Evolutionary conservation across 2,888 invertebrate species (phyloP).

Genomic region (Isotomurus palustris): DNA sequence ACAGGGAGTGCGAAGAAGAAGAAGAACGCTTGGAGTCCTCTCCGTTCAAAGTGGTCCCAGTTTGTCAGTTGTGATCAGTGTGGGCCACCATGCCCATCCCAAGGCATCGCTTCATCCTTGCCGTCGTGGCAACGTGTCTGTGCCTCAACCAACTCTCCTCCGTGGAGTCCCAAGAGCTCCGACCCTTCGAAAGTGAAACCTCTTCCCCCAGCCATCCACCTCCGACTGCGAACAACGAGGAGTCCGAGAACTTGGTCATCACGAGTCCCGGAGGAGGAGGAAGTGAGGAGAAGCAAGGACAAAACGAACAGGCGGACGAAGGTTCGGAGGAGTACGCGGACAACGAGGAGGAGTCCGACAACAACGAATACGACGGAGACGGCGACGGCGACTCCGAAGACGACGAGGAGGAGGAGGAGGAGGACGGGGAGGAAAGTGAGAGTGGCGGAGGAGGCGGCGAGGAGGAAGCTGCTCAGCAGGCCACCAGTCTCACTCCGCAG

Average conservation of each 20-base stretch:
- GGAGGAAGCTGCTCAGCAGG: constrained; percentile 29
- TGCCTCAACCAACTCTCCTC: constrained; percentile 21
- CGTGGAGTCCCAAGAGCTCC: constrained; percentile 8
- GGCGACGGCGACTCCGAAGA: constrained; percentile 12
- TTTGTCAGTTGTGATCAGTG: constrained; percentile 7
- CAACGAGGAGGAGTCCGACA: constrained; percentile 11
- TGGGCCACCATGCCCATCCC: constrained; percentile 32
- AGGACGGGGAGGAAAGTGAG: constrained; percentile 15
- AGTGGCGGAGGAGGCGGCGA: constrained; percentile 1
- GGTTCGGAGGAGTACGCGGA: constrained; percentile 19
- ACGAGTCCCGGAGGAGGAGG: constrained; percentile 13
- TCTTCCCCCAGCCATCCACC: constrained; percentile 2
- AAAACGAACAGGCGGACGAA: constrained; percentile 18
- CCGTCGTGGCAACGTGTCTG: constrained; percentile 20
- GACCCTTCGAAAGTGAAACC: constrained; percentile 12
- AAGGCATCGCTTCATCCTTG: constrained; percentile 19
- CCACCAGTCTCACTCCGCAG: constrained; percentile 28
- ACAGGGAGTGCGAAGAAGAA: not conserved
- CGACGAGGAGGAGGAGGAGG: constrained; percentile 21
- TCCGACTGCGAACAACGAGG: not conserved
- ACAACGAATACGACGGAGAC: constrained; percentile 6
- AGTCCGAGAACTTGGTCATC: constrained; percentile 8
- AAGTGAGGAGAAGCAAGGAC: constrained; percentile 18
- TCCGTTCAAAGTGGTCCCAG: not conserved
- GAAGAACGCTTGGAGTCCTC: not conserved